Evolutionary conservation across 1,140 invertebrate species (phyloP).

Genomic region (Philopotamus ludificatus): DNA sequence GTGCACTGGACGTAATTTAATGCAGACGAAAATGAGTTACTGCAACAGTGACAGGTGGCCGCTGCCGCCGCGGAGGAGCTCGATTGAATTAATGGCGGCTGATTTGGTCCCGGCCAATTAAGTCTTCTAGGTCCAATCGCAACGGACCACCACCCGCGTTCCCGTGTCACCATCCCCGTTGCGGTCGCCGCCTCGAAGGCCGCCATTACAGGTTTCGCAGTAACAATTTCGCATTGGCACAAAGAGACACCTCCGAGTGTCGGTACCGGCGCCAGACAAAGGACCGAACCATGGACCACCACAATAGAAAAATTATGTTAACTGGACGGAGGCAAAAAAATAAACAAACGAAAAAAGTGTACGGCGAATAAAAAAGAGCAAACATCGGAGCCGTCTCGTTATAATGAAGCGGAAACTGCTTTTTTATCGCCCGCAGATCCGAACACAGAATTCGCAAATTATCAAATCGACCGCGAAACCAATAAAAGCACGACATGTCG

Average conservation of each 20-base stretch:
- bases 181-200: constrained; percentile 5
- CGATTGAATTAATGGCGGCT: too few species aligned
- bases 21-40: too few species aligned
- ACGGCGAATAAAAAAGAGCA: not conserved
- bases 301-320: constrained; percentile 17
- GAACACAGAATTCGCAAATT: not conserved
- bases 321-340: not conserved
- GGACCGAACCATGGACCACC: constrained; percentile 1
- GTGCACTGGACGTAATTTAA: too few species aligned
- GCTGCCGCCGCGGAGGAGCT: too few species aligned
- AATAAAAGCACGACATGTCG: too few species aligned
- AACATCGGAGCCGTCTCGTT: constrained; percentile 1
- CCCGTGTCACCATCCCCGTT: constrained; percentile 1
- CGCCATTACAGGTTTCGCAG: not conserved
- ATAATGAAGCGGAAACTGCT: not conserved
- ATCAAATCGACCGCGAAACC: constrained; percentile 2
- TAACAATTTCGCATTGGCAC: not conserved
- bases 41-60: too few species aligned
- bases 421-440: too few species aligned
- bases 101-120: too few species aligned
- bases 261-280: constrained; percentile 11
- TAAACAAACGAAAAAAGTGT: not conserved
- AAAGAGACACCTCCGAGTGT: not conserved
- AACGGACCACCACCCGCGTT: too few species aligned
- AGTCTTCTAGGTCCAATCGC: too few species aligned